These are phyloP conservation scores for Ephialtes manifestator DNA, from an alignment of 2,888 invertebrate genomes.

Conservation along the genomic window DNA sequence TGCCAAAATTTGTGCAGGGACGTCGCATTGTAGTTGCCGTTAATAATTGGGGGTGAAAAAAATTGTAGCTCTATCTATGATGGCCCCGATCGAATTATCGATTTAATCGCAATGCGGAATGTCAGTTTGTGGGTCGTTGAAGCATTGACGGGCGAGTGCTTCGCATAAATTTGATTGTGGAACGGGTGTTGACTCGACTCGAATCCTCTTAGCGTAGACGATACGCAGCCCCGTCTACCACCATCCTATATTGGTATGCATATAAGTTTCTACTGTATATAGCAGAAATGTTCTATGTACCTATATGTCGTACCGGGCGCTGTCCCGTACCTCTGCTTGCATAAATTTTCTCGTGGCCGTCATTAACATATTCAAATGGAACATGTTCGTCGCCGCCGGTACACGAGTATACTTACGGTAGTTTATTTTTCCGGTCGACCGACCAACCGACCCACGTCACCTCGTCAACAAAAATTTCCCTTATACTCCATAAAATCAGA, in stretches of 20 bases:
- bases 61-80: background rate
- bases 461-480: constrained; percentile 54
- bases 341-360: constrained; percentile 65
- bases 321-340: constrained; percentile 56
- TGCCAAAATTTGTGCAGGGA: too few relatives aligned
- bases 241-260: constrained; percentile 6
- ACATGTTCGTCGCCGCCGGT: constrained; percentile 68
- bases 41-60: background rate
- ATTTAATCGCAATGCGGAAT: constrained; percentile 27
- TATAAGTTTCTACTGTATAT: constrained; percentile 15
- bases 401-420: constrained; percentile 32
- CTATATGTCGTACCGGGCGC: background rate
- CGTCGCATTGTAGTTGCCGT: background rate
- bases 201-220: constrained; percentile 62
- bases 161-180: constrained; percentile 64
- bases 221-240: background rate
- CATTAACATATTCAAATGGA: constrained; percentile 76
- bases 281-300: background rate
- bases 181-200: constrained; percentile 57
- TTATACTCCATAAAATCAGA: constrained; percentile 17
- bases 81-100: constrained; percentile 27
- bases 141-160: constrained; percentile 45
- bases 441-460: constrained; percentile 45
- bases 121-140: constrained; percentile 23
- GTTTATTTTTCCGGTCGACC: constrained; percentile 56